Base-by-base conservation (phyloP, 37 sponge, comb jelly and placozoan genomes). In the Amphimedon queenslandica region DNA sequence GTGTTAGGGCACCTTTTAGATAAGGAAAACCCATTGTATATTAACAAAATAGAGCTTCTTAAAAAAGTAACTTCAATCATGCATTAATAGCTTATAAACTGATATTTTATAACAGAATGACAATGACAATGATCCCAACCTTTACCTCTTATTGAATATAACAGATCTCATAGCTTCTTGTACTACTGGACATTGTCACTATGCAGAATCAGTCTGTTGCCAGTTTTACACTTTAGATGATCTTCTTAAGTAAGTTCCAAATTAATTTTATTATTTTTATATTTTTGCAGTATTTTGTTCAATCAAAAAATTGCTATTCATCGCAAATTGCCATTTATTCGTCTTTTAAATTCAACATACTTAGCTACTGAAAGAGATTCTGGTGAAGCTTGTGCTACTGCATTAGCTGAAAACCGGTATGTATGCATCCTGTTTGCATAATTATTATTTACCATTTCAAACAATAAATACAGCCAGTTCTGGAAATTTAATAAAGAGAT, bases 101-200 rank as follows among this genome's bases (percentile, higher is more conserved):
- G 13, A 8, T 47, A 47, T 47, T 43, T 20, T 18, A 55, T 21
- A 37, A 23, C n/a, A n/a, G n/a, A n/a, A n/a, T n/a, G 66, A 23
- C 34, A 51, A 70, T 1, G 42, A 67, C 29, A 25, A 53, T 2
- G 61, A 63, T 77, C 64, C 66, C 34, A 29, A 75, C 23, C 75
- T 87, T 16, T 11, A 24, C 6, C 40, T 76, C 37, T 76, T 86
- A 27, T 30, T 82, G 35, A 43, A 64, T n/a, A 37, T 86, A 41
- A 81, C 76, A n/a, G 87, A 91, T 63, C 76, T 91, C 32, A 68
- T 91, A 13, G 92, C 87, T 33, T 61, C 92, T 0, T 91, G 92
- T 70, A 63, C 78, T 55, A 82, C 81, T 57, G 92, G 92, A 55
- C 75, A 87, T 56, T 82, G 78, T 35, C 58, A 53, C 30, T 86